These are phyloP conservation scores for Fregata magnificens DNA, from an alignment of 2,113 vertebrate species.

Conservation along the genomic window DNA sequence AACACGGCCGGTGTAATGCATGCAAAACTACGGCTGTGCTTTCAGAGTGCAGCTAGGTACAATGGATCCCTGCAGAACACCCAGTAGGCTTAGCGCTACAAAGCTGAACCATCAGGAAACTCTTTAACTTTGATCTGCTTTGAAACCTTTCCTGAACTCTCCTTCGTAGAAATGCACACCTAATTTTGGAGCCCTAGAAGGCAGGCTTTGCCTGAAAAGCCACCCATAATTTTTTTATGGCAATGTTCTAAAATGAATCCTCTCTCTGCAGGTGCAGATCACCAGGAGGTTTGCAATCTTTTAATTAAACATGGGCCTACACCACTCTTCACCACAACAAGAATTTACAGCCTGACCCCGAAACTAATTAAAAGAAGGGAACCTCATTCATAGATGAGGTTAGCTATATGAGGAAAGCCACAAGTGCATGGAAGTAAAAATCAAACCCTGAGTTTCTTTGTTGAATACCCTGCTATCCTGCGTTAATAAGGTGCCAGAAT, in stretches of 20 bases:
- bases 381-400: neutral
- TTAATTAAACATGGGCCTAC: neutral
- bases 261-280: neutral
- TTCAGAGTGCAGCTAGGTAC: neutral
- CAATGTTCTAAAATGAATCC: neutral
- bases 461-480: neutral
- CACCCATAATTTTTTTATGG: neutral
- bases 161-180: neutral
- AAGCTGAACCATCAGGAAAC: conserved; percentile 1
- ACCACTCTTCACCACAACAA: neutral
- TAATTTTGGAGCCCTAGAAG: neutral
- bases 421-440: neutral
- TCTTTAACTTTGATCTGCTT: conserved; percentile 27
- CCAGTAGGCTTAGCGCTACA: conserved; percentile 14
- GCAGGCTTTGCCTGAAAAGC: neutral
- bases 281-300: neutral
- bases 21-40: neutral
- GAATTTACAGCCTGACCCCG: neutral
- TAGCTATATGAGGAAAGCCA: neutral
- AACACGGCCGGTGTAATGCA: neutral
- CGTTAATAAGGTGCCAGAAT: neutral
- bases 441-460: neutral
- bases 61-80: neutral
- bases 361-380: neutral
- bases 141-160: conserved; percentile 9